Evolutionary conservation across 2,888 invertebrate species (phyloP), one percentile per base, ranked within the genome.

Genomic region (Fissipunctia ypsillon): DNA sequence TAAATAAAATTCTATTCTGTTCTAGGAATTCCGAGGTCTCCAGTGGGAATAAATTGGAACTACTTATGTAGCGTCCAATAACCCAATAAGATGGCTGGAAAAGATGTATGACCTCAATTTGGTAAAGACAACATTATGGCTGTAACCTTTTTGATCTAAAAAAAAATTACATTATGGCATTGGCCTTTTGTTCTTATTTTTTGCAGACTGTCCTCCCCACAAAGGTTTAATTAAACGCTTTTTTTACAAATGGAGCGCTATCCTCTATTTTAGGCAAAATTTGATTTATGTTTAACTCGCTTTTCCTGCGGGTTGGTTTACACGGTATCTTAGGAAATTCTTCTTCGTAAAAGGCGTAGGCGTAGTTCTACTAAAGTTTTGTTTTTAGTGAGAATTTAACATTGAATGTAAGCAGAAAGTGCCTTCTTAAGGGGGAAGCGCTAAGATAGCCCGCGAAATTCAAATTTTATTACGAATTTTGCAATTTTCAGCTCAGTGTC

Each of bases 141-240:
- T n/a, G n/a, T n/a, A n/a, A n/a, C n/a, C 9, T 38, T 7, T 54
- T 52, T 28, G 9, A 35, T 61, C 10, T n/a, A 12, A 61, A 73
- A 56, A 12, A 35, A 4, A 45, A 31, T 16, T 2, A 6, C 43
- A 3, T 22, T 38, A 25, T 14, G n/a, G 7, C 7, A 19, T 50
- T 28, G 14, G 3, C 4, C 78, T 70, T 70, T 63, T 80, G 38
- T 1, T 22, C 48, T 19, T 31, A 2, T 10, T 57, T 65, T 7
- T 41, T 66, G 28, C 14, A 45, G 41, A n/a, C 56, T 25, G 35
- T 54, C 48, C 3, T 41, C 45, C 57, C 64, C 35, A 59, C 65
- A 67, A 57, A 73, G 72, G 56, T 84, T 86, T 86, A 85, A 86
- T 86, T 84, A 85, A 82, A 85, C 84, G 61, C 57, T 76, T 74